Evolutionary conservation across 2,888 invertebrate species (phyloP).

Genomic region (Rhopalosiphum nymphaeae): DNA sequence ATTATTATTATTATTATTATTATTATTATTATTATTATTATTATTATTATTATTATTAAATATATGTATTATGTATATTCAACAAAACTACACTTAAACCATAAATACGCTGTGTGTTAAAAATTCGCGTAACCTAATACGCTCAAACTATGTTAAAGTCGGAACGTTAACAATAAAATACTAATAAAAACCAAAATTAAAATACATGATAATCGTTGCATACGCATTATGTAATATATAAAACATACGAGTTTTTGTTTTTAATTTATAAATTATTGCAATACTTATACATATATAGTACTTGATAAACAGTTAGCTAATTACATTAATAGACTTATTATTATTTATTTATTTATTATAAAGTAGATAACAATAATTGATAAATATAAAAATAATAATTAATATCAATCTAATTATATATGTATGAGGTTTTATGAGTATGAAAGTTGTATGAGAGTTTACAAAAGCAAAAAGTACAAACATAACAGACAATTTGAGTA

Average conservation of each 20-base stretch:
- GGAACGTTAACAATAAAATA: constrained; percentile 1
- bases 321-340: not conserved
- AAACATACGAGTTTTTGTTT: not conserved
- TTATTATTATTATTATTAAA: not conserved
- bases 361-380: not conserved
- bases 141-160: not conserved
- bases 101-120: not conserved
- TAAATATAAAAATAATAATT: not conserved
- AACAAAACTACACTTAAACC: not conserved
- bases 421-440: not conserved
- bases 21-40: not conserved
- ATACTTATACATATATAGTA: not conserved
- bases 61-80: not conserved
- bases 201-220: not conserved
- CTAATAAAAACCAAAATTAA: not conserved
- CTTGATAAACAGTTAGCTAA: not conserved
- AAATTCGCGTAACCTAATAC: not conserved
- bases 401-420: not conserved
- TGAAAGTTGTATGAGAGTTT: not conserved
- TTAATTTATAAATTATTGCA: not conserved
- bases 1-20: not conserved
- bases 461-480: not conserved
- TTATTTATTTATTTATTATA: not conserved
- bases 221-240: not conserved
- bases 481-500: not conserved